Evolutionary conservation across 2,797 vertebrate genomes (phyloP), one percentile per base, ranked within the genome.

Genomic region (Masticophis lateralis): DNA sequence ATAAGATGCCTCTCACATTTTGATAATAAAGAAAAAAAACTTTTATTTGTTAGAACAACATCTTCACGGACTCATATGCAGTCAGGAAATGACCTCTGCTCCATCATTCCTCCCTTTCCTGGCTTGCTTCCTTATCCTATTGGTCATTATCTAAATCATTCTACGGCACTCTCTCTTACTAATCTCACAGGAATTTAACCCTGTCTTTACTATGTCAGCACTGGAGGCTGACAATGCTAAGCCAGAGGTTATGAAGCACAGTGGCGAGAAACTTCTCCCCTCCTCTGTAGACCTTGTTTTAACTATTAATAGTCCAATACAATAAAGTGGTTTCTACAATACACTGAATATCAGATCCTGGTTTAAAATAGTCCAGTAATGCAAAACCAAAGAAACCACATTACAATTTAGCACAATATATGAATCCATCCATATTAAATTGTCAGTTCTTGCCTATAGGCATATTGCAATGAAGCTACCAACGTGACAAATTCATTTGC

Each of bases 371-470:
- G 37, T 43, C 74, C 74, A 5, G 10, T 83, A 12, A 79, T 10
- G 37, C 9, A 79, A 79, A 79, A 79, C 74, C 9, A 47, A 83
- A 25, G 74, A 83, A 83, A 25, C 74, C 74, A 79, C 74, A 43
- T 83, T 47, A 83, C 4, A 0, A 12, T 47, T 43, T 83, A 83
- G 37, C 37, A 12, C 37, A 83, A 88, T 60, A 32, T 37, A 83
- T 79, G 86, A 91, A n/a, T 88, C 37, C 56, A 79, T 47, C 59
- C 37, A 51, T 55, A 92, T 93, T 86, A 66, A 89, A 20, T 92
- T 92, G 61, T 92, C 86, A 94, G 37, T 69, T 90, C 90, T 94
- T 95, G 25, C 91, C 92, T 95, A 92, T 89, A 91, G 88, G 47
- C 83, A n/a, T 66, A 92, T 57, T 18, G 18, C 89, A 10, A 20